These are phyloP conservation scores for Ctenomys sociabilis DNA, from an alignment of 2,113 vertebrate species.

Conservation along the genomic window DNA sequence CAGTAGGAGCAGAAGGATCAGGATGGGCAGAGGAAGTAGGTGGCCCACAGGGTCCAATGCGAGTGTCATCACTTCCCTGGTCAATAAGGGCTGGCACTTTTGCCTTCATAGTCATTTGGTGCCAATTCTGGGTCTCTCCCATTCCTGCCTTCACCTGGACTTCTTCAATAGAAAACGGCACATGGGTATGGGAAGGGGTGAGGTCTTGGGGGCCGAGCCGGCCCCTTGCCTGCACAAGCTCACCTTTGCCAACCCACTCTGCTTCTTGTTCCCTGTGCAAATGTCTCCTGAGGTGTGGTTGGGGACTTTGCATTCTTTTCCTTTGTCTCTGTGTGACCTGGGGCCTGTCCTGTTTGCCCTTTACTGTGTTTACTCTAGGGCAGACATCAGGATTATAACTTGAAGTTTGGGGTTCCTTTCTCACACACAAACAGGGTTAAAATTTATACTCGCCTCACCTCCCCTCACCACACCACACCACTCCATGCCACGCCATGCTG, in stretches of 20 bases:
- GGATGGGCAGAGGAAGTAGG: not conserved
- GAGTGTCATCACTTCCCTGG: no score
- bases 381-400: not conserved
- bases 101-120: not conserved
- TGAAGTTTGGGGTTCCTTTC: not conserved
- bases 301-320: not conserved
- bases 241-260: not conserved
- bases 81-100: not conserved
- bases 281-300: not conserved
- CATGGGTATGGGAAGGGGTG: not conserved
- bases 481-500: not conserved
- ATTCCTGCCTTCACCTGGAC: not conserved
- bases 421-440: not conserved
- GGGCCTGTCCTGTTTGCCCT: not conserved
- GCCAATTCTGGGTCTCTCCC: not conserved
- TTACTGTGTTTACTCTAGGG: not conserved
- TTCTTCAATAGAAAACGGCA: not conserved
- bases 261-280: not conserved
- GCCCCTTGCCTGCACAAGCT: not conserved
- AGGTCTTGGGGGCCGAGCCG: not conserved
- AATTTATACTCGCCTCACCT: not conserved
- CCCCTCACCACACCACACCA: accelerated
- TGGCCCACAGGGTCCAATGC: accelerated
- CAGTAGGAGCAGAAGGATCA: not conserved
- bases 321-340: not conserved